Percentiles rank a stretch among this genome's conserved stretches.
Evolutionary conservation across 2,113 vertebrate genomes (phyloP).

Genomic region (Salvelinus fontinalis): DNA sequence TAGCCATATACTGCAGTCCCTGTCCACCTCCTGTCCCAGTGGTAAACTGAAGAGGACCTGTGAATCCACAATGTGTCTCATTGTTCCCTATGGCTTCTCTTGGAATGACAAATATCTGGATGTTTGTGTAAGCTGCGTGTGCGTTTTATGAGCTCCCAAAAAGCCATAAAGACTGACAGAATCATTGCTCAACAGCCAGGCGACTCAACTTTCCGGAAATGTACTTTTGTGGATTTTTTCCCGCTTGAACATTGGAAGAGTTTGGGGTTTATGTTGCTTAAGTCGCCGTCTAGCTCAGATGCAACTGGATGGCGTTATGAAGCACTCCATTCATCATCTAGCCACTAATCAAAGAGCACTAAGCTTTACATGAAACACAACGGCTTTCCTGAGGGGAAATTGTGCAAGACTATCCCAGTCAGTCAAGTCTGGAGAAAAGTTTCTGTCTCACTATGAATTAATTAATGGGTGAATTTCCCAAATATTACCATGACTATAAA

Average conservation of each 20-base stretch:
- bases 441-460: not conserved
- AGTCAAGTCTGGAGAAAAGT: not conserved
- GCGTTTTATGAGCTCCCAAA: slow-evolving; percentile 37
- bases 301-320: no score
- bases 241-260: not conserved
- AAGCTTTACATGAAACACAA: not conserved
- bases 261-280: not conserved
- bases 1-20: not conserved
- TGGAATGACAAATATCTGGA: slow-evolving; percentile 23
- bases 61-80: slow-evolving; percentile 7
- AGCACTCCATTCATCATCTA: not conserved
- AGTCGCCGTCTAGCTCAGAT: not conserved
- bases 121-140: slow-evolving; percentile 21
- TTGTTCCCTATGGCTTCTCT: slow-evolving; percentile 10
- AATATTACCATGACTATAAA: no score
- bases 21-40: not conserved
- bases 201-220: not conserved
- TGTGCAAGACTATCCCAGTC: not conserved
- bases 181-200: slow-evolving; percentile 11
- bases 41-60: slow-evolving; percentile 12
- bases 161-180: slow-evolving; percentile 36
- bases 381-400: not conserved
- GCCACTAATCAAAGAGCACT: not conserved
- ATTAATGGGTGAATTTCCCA: not conserved
- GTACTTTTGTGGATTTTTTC: not conserved